These are phyloP conservation scores for Chaetodon auriga DNA, from an alignment of 2,113 vertebrate genomes.

Conservation along the genomic window DNA sequence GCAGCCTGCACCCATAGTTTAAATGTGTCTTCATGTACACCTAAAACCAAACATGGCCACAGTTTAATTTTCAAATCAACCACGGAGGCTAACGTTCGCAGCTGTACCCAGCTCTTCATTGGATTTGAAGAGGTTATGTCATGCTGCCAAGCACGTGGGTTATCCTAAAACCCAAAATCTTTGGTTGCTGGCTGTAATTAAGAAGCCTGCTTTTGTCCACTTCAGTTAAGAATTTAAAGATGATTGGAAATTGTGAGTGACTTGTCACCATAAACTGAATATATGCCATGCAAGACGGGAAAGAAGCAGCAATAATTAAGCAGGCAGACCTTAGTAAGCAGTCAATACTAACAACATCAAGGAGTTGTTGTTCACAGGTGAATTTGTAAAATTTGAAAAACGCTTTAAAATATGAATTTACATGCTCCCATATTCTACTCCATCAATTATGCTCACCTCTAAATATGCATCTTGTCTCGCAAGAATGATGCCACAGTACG, in stretches of 20 bases:
- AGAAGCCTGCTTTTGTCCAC: not conserved
- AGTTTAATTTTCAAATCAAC: not conserved
- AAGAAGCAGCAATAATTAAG: not conserved
- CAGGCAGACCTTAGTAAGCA: not conserved
- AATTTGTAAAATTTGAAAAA: too few species aligned
- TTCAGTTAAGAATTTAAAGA: not conserved
- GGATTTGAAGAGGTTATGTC: not conserved
- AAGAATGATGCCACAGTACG: slow-evolving; percentile 10
- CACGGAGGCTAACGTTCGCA: too few species aligned
- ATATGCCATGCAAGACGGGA: too few species aligned
- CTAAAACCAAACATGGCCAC: not conserved
- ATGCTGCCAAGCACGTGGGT: too few species aligned
- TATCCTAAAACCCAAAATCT: not conserved
- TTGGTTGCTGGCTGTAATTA: too few species aligned
- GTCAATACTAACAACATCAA: not conserved
- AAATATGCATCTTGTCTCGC: slow-evolving; percentile 36
- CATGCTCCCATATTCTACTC: not conserved
- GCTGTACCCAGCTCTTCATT: not conserved
- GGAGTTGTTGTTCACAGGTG: not conserved
- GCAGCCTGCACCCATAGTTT: not conserved
- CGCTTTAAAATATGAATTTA: not conserved
- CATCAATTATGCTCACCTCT: not conserved
- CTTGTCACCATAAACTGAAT: not conserved
- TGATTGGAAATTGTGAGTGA: not conserved
- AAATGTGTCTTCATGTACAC: not conserved